Percentiles rank a stretch among this genome's conserved stretches.
These are phyloP conservation scores for Leucophora obtusa DNA, from an alignment of 2,888 invertebrate genomes.

Conservation along the genomic window DNA sequence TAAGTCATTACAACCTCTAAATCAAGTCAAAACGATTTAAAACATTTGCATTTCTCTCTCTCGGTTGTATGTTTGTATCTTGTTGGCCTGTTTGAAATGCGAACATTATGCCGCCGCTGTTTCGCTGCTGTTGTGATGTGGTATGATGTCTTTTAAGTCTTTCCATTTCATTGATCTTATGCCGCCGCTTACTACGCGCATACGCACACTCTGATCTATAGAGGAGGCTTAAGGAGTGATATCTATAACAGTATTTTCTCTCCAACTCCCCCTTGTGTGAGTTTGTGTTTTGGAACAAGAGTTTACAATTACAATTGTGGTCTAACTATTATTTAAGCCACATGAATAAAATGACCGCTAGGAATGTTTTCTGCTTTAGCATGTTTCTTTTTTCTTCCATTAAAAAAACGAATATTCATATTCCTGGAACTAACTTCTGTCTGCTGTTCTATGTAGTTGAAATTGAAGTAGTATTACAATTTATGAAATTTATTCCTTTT, in stretches of 20 bases:
- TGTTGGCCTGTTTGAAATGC: constrained; percentile 41
- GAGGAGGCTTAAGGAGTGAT: constrained; percentile 2
- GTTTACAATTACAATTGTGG: constrained; percentile 61
- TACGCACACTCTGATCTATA: constrained; percentile 33
- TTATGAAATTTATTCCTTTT: constrained; percentile 31
- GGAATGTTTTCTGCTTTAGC: constrained; percentile 27
- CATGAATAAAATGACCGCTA: constrained; percentile 56
- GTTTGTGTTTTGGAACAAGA: constrained; percentile 7
- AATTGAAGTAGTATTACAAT: constrained; percentile 27
- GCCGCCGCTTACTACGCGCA: constrained; percentile 40
- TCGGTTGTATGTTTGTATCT: not conserved
- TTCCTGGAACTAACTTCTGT: constrained; percentile 24
- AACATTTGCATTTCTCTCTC: constrained; percentile 58
- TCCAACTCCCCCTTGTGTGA: constrained; percentile 1
- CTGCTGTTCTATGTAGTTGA: not conserved
- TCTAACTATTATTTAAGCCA: constrained; percentile 56
- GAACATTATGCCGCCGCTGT: constrained; percentile 50
- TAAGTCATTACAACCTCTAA: constrained; percentile 65
- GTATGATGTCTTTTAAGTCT: constrained; percentile 61
- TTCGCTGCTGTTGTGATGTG: constrained; percentile 58
- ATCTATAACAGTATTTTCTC: not conserved
- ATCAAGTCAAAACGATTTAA: constrained; percentile 65
- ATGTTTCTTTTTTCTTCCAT: not conserved
- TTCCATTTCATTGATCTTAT: constrained; percentile 64
- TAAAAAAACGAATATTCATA: constrained; percentile 12